Evolutionary conservation across 2,113 vertebrate genomes (phyloP), one percentile per base, ranked within the genome.

Genomic region (Prionailurus bengalensis): DNA sequence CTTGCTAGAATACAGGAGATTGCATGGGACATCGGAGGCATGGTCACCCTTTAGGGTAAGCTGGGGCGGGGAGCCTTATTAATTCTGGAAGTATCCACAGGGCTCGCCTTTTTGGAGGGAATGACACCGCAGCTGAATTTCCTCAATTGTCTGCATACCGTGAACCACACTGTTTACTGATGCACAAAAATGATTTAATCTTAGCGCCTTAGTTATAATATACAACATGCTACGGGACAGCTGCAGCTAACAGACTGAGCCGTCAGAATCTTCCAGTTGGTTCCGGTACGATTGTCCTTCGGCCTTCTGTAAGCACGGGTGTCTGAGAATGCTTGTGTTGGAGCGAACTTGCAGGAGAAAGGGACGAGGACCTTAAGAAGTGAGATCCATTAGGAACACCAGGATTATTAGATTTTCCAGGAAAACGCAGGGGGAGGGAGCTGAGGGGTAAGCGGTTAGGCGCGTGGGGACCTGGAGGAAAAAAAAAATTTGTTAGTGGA

Each of bases 331-430:
- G 83, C 92, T 96, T 79, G 36, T 68, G 93, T 92, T 82, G 53
- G 81, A 95, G 76, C 27, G 66, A 81, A 87, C 19, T 91, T 95
- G 61, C 86, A 96, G 79, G 61, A 61, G 33, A 97, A 93, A 91
- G 58, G 89, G 96, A 95, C n/a, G 7, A 63, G 63, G 66, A 95
- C n/a, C 36, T 93, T 94, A 65, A 82, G 76, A 95, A 91, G 19
- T 83, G 45, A 82, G 45, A 86, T 51, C 91, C 85, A 73, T 14
- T 63, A 82, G 65, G 82, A 97, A 12, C 14, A 90, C n/a, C 89
- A 71, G 29, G 95, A 84, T 96, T 92, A 94, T 90, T 91, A 80
- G 82, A 95, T 53, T 96, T 94, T 96, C 39, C 71, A 96, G 84
- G 94, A 95, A 96, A 94, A 92, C 87, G 63, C 33, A 81, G 5